These are phyloP conservation scores for Scaptomyza cyrtandrae DNA, from an alignment of 2,888 invertebrate species.

Conservation along the genomic window DNA sequence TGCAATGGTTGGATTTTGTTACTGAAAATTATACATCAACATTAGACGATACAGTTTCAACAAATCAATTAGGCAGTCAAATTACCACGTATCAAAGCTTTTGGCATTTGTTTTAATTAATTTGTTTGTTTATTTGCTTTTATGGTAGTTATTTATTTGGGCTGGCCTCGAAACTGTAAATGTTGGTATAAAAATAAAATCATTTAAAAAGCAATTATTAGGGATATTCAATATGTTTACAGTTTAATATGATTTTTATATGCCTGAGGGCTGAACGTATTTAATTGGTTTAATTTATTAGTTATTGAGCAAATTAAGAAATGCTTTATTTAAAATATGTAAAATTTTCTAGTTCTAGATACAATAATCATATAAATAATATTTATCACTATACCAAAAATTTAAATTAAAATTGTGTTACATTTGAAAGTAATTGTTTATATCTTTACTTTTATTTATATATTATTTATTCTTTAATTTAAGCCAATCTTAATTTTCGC, in stretches of 20 bases:
- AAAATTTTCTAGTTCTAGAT: no score
- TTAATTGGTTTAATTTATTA: no score
- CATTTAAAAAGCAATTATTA: not conserved
- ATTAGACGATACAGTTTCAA: slow-evolving; percentile 4
- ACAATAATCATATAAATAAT: no score
- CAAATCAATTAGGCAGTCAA: slow-evolving; percentile 17
- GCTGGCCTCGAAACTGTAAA: not conserved
- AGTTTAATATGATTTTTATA: no score
- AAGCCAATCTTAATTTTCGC: not conserved
- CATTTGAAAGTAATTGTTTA: no score
- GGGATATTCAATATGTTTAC: no score
- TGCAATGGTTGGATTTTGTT: not conserved
- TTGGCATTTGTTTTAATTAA: slow-evolving; percentile 9
- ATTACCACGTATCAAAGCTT: slow-evolving; percentile 16
- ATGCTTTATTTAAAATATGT: no score
- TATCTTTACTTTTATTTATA: no score
- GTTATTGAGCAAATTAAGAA: no score
- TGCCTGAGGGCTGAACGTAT: no score
- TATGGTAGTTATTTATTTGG: not conserved
- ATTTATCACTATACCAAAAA: no score
- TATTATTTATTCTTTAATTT: not conserved
- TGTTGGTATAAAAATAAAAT: not conserved
- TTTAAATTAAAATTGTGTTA: no score
- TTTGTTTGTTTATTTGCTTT: not conserved
- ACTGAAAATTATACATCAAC: not conserved